Base-by-base conservation (phyloP, 2,888 invertebrate species). In the Phengaris alcon region DNA sequence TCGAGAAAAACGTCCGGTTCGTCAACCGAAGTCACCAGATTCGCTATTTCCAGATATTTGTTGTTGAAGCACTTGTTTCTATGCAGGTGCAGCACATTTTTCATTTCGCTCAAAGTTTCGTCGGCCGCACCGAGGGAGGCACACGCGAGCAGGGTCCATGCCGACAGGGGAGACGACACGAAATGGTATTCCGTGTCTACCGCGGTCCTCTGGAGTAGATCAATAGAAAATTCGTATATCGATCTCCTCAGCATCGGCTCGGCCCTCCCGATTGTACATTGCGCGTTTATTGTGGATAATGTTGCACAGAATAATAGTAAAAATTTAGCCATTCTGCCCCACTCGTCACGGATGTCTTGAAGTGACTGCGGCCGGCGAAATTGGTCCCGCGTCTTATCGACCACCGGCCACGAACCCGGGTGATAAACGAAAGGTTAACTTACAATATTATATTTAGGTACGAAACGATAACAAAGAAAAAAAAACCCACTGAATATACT, bases 161-260 rank as follows among this genome's bases (percentile, higher is more conserved):
- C 83, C 0, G 91, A 91, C 0, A 91, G 78, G 0, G 89, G 86
- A 0, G 91, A 91, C 0, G 86, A 79, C 0, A 91, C 82, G 79
- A 91, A 93, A 74, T 93, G 93, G 44, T 87, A 85, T 0, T 91
- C 91, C 0, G 86, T 88, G 15, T 91, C 90, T 57, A 84, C 81
- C 75, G 81, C 81, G 75, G 83, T 80, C 80, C 82, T 80, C 73
- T 55, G 76, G 15, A 80, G 73, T 79, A 84, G 79, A 79, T 78
- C 79, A 76, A 80, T 74, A 78, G 79, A 80, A 82, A 80, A 82
- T 15, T 85, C 85, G 76, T 83, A 83, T 3, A 84, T 81, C 1
- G 84, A 77, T 52, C 85, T 81, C 44, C 77, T 80, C 44, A 85
- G 79, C 4, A 51, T 55, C 0, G 80, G 78, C 44, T 76, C 72